A percentile compares a stretch with the other conserved stretches of the same genome.
phyloP scores from a whole-genome alignment of 2,113 vertebrate species.

The Cichladusa arquata region DNA sequence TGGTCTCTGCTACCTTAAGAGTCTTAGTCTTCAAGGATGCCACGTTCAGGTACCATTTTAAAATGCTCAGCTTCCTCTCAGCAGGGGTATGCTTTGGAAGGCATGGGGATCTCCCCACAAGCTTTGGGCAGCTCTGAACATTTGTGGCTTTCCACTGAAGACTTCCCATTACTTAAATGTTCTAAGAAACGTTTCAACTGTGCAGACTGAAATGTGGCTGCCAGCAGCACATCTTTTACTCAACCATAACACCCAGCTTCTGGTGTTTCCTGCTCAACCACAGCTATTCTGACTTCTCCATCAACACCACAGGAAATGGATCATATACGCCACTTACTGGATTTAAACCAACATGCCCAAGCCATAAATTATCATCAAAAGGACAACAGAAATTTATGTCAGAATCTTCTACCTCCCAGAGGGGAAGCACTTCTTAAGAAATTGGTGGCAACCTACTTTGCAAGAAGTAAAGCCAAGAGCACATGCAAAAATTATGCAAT shows the following conservation, averaged over 20 bases:
- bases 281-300: background rate
- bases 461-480: background rate
- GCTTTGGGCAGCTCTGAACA: background rate
- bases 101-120: fast-evolving
- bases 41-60: background rate
- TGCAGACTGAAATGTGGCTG: background rate
- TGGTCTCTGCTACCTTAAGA: background rate
- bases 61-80: background rate
- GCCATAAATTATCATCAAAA: background rate
- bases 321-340: background rate
- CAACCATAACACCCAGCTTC: background rate
- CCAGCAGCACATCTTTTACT: background rate
- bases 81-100: background rate
- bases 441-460: background rate
- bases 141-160: background rate
- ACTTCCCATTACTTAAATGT: background rate
- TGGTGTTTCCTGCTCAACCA: background rate
- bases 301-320: background rate
- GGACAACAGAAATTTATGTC: background rate
- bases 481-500: background rate
- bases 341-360: background rate
- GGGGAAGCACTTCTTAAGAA: background rate
- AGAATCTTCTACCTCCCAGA: background rate
- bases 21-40: background rate
- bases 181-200: background rate